These are phyloP conservation scores for Fringilla coelebs DNA, from an alignment of 2,797 vertebrate species.

Conservation along the genomic window DNA sequence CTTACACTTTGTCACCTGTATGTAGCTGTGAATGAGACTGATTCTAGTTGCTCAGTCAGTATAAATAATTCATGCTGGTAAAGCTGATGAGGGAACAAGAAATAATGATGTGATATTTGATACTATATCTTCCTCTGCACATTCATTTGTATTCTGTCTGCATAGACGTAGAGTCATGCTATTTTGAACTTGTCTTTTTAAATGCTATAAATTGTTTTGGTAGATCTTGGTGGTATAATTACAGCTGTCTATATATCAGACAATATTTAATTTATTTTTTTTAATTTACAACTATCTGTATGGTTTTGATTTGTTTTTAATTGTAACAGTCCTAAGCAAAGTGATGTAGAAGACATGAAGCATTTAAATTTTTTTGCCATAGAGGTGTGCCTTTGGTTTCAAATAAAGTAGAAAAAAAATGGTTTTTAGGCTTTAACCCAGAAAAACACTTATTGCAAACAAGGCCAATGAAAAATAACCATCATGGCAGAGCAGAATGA, in stretches of 20 bases:
- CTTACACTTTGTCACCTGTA: conserved; percentile 24
- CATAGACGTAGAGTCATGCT: background rate
- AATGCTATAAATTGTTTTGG: background rate
- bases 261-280: background rate
- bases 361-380: background rate
- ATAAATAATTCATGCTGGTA: conserved; percentile 55
- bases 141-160: conserved; percentile 20
- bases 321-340: background rate
- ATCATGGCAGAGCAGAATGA: background rate
- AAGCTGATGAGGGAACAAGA: conserved; percentile 33
- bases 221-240: background rate
- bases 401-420: background rate
- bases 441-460: background rate
- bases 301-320: background rate
- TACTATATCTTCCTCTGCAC: background rate
- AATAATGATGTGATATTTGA: background rate
- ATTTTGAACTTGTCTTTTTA: conserved; percentile 16
- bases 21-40: background rate
- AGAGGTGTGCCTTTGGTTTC: background rate
- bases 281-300: background rate
- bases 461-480: background rate
- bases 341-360: background rate
- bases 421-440: background rate
- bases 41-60: background rate
- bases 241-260: background rate